These are phyloP conservation scores for Polyergus mexicanus DNA, from an alignment of 1,140 invertebrate genomes.

Conservation along the genomic window DNA sequence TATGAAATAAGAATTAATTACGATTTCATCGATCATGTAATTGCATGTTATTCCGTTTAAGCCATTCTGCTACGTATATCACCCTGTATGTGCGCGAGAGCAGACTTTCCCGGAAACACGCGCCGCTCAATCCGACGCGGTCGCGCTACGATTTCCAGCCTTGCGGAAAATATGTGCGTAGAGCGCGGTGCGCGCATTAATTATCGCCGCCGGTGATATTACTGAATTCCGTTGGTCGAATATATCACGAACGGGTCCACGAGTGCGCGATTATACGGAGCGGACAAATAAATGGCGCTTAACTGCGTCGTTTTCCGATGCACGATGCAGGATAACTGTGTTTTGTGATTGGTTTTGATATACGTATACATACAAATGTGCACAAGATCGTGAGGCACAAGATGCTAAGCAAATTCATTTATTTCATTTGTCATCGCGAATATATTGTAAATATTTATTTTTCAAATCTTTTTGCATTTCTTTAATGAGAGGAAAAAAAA, in stretches of 20 bases:
- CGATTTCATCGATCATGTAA: neutral
- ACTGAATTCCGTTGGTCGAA: conserved; percentile 63
- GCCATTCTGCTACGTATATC: neutral
- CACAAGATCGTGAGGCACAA: neutral
- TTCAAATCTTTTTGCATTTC: neutral
- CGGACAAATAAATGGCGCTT: conserved; percentile 50
- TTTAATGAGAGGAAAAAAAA: neutral
- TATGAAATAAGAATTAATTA: neutral
- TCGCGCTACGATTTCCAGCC: conserved; percentile 63
- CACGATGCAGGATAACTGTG: neutral
- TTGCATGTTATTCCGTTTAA: too few species aligned
- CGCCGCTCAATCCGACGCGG: conserved; percentile 49
- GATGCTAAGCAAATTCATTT: neutral
- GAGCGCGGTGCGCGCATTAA: conserved; percentile 68
- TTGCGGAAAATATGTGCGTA: conserved; percentile 70
- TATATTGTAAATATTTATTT: neutral
- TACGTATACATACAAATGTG: neutral
- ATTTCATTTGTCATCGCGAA: neutral
- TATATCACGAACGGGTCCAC: conserved; percentile 61
- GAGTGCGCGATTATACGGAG: neutral
- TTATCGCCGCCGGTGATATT: conserved; percentile 65
- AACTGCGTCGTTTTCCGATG: conserved; percentile 12
- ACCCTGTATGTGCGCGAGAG: neutral
- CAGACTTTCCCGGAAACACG: conserved; percentile 37
- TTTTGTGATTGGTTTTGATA: conserved; percentile 12